phyloP scores from a whole-genome alignment of 2,888 invertebrate species.

The Idaea aversata region DNA sequence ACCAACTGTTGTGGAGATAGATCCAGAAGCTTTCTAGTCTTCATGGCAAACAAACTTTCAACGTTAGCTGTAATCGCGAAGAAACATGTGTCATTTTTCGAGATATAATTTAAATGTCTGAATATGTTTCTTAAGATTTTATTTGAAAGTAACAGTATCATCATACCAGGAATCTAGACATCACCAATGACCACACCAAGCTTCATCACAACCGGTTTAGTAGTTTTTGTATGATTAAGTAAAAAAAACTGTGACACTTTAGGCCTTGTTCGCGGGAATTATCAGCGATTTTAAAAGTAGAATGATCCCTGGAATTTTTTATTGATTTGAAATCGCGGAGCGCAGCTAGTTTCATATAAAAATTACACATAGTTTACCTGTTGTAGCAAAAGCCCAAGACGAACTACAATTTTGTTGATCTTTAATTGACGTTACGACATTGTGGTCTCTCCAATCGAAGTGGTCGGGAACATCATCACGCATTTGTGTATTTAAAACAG shows the following conservation, averaged over 20 bases:
- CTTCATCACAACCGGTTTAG: too few relatives aligned
- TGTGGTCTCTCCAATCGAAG: not conserved
- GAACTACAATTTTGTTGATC: not conserved
- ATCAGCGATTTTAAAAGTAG: too few relatives aligned
- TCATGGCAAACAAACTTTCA: constrained; percentile 1
- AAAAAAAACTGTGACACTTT: too few relatives aligned
- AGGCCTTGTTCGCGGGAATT: too few relatives aligned
- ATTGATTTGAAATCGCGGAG: too few relatives aligned
- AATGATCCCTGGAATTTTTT: too few relatives aligned
- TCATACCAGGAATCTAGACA: too few relatives aligned
- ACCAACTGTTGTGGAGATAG: not conserved
- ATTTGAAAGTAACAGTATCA: too few relatives aligned
- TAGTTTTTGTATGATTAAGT: too few relatives aligned
- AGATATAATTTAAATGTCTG: too few relatives aligned
- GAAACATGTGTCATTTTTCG: not conserved
- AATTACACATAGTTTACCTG: not conserved
- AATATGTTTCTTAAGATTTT: too few relatives aligned
- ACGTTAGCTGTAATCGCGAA: not conserved
- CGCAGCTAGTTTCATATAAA: not conserved
- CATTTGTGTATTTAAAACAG: not conserved
- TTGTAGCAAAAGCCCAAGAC: not conserved
- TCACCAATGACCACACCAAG: too few relatives aligned
- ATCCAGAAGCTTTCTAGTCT: not conserved
- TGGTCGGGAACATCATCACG: not conserved
- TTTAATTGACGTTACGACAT: not conserved